These are phyloP conservation scores for Steinernema scapterisci DNA, from an alignment of 2,888 invertebrate species.

Conservation along the genomic window DNA sequence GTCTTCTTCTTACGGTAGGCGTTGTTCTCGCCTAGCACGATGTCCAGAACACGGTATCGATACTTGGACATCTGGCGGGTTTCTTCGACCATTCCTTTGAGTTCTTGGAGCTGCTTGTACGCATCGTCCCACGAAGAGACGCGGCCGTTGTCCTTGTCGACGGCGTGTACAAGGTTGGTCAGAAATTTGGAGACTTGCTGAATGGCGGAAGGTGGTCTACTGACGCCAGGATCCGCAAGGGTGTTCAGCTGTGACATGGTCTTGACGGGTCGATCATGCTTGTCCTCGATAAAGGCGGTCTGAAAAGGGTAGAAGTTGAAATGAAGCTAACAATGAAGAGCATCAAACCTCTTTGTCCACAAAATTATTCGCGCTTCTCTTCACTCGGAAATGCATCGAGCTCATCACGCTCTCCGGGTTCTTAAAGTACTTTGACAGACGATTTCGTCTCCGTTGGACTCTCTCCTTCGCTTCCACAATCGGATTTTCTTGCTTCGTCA, in stretches of 20 bases:
- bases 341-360: constrained; percentile 6
- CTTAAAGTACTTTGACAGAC: constrained; percentile 4
- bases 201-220: neutral
- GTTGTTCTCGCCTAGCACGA: constrained; percentile 46
- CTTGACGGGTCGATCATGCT: neutral
- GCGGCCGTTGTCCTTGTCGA: constrained; percentile 34
- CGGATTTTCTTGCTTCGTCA: neutral
- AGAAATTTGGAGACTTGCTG: constrained; percentile 35
- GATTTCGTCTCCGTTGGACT: neutral
- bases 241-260: neutral
- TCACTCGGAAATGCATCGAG: neutral
- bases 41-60: constrained; percentile 46
- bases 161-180: constrained; percentile 35
- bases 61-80: constrained; percentile 32
- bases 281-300: constrained; percentile 15
- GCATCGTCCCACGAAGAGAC: constrained; percentile 33
- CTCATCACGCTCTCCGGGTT: neutral
- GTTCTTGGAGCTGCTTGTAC: constrained; percentile 36
- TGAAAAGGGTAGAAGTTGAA: neutral
- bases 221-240: neutral
- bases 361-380: constrained; percentile 1
- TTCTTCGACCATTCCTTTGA: constrained; percentile 44
- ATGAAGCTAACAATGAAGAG: neutral
- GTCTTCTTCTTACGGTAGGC: constrained; percentile 42
- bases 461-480: neutral